Percentiles rank a stretch among this genome's conserved stretches.
Conservation (phyloP, 2,888 invertebrate genomes). For the Dicyrtomina minuta region DNA sequence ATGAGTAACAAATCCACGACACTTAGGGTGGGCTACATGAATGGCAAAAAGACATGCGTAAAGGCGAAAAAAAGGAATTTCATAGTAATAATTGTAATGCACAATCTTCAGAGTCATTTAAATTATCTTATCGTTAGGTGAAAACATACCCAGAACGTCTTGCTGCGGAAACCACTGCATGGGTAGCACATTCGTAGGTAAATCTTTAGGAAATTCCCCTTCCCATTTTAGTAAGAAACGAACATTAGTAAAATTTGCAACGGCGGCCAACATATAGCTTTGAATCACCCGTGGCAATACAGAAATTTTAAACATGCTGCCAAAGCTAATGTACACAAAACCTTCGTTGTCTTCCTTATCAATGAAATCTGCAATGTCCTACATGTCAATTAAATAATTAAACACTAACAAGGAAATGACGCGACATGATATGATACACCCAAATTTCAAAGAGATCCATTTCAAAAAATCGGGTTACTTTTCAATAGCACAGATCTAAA, state of each 20-base stretch:
- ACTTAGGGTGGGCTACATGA: neutral
- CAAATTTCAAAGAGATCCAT: too few relatives aligned
- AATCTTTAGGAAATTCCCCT: neutral
- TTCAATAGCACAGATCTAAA: too few relatives aligned
- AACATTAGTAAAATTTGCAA: neutral
- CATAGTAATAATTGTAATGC: too few relatives aligned
- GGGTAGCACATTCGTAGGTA: neutral
- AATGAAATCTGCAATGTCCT: neutral
- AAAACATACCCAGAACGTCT: neutral
- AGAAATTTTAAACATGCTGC: neutral
- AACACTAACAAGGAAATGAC: too few relatives aligned
- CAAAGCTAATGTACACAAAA: neutral
- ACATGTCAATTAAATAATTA: neutral
- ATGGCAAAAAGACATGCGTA: too few relatives aligned
- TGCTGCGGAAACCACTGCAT: neutral
- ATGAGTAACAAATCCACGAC: too few relatives aligned
- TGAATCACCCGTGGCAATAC: neutral
- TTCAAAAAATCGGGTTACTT: too few relatives aligned
- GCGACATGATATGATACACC: neutral
- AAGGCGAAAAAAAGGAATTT: too few relatives aligned
- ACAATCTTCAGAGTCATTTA: too few relatives aligned
- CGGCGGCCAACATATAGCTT: neutral
- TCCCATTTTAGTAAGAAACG: neutral
- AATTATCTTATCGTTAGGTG: too few relatives aligned
- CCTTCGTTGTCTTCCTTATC: neutral